These are phyloP conservation scores for Tricholaema leucomelas DNA, from an alignment of 2,113 vertebrate species.

Conservation along the genomic window DNA sequence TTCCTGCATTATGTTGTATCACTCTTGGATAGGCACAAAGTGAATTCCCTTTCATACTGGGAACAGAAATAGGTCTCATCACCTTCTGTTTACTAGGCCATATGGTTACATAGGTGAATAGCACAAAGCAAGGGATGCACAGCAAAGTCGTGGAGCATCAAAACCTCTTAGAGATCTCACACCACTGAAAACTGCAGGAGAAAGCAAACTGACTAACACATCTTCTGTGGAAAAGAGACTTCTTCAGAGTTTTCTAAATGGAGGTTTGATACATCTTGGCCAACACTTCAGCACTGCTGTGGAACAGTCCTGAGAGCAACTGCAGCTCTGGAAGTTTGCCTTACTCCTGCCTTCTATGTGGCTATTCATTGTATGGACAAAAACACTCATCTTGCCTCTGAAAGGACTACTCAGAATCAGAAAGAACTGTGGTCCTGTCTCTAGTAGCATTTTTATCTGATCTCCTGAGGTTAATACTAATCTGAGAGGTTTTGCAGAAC, in stretches of 20 bases:
- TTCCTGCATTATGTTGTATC: background rate
- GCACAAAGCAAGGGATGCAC: background rate
- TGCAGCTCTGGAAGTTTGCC: background rate
- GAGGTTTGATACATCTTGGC: background rate
- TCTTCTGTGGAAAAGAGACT: accelerated
- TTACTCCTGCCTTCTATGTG: background rate
- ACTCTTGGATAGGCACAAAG: background rate
- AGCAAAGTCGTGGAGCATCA: background rate
- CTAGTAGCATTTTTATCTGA: background rate
- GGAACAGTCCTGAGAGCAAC: background rate
- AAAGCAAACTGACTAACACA: background rate
- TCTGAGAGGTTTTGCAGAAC: background rate
- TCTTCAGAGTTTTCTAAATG: background rate
- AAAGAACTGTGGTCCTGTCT: background rate
- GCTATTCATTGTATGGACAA: background rate
- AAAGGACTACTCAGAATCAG: background rate
- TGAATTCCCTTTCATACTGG: background rate
- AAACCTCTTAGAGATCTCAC: background rate
- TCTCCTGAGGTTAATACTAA: background rate
- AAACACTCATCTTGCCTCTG: background rate
- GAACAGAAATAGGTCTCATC: accelerated
- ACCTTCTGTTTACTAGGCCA: background rate
- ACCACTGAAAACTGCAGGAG: background rate
- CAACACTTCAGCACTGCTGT: background rate
- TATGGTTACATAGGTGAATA: background rate